Base-by-base conservation (phyloP, 2,797 vertebrate genomes). In the Xenopus petersii region DNA sequence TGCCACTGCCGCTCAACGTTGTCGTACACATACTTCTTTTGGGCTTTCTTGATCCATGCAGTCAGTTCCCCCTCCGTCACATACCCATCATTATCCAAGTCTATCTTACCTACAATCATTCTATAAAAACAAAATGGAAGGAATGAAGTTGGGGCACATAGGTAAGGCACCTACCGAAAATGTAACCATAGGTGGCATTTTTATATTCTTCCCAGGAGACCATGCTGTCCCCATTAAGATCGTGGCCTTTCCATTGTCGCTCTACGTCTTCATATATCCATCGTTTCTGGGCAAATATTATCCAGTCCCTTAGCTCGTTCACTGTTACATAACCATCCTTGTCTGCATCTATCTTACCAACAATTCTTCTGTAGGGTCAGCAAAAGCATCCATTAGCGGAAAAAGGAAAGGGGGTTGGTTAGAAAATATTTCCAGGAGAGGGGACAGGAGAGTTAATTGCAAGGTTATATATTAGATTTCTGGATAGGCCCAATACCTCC, bases 211-310 rank as follows among this genome's bases (percentile, higher is more conserved):
- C 96, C 98, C 98, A 99, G 73, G 96, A 95, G 70, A 99, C 89
- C 49, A 94, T 83, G 2, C 88, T 90, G 36, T 99, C 97, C 75
- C 92, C 93, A 21, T 98, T 94, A 81, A 99, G 94, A 91, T 99
- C 98, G 6, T 99, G 96, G 81, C 94, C 95, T 82, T 94, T 98
- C 96, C 95, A 98, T 89, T 99, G 98, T 9, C 96, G 91, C 79
- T 98, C 96, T 82, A 98, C 96, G 11, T 99, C 96, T 95, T 91
- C 96, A n/a, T 93, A 98, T 84, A 99, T 98, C 97, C 98, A 99
- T 81, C 94, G 94, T 81, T 96, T 98, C 83, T 99, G 98, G 42
- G 96, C 93, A 75, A 95, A 95, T 74, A 98, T 98, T 88, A 99
- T 98, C 97, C 96, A 98, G 81, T 74, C 91, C 86, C 94, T 96